Percentiles rank a stretch among this genome's conserved stretches.
phyloP scores from a whole-genome alignment of 2,113 vertebrate genomes.

The Pungitius pungitius region DNA sequence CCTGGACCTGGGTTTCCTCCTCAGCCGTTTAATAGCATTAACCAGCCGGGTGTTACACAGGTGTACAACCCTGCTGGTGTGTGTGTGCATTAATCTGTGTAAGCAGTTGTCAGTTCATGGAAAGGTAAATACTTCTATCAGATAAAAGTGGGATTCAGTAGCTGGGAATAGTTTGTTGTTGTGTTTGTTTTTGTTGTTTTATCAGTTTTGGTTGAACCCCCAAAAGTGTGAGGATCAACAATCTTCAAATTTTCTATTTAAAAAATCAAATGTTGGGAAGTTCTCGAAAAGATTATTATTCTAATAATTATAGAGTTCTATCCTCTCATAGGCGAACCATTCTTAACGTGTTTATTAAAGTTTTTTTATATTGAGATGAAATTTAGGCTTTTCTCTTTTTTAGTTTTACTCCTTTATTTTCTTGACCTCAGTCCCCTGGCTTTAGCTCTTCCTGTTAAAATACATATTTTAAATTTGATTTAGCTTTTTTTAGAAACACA shows the following conservation, averaged over 20 bases:
- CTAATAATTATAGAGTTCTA: not conserved
- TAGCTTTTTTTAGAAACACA: not conserved
- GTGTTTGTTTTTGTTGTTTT: not conserved
- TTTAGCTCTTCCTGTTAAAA: not conserved
- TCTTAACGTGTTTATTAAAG: no score
- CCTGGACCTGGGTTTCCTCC: slow-evolving; percentile 30
- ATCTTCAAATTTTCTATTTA: not conserved
- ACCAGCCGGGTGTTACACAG: slow-evolving; percentile 38
- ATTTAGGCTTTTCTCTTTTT: not conserved
- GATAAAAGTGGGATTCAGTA: not conserved
- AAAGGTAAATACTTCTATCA: not conserved
- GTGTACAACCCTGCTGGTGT: slow-evolving; percentile 49
- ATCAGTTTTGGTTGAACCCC: slow-evolving; percentile 8
- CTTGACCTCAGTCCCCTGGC: not conserved
- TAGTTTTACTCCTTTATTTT: not conserved
- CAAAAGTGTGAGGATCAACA: not conserved
- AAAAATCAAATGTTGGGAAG: not conserved
- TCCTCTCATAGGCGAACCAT: not conserved
- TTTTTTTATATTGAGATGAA: not conserved
- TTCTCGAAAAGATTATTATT: not conserved
- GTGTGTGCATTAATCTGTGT: slow-evolving; percentile 41
- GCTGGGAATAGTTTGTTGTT: not conserved
- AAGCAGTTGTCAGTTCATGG: slow-evolving; percentile 11
- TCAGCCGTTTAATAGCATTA: slow-evolving; percentile 63
- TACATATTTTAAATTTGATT: not conserved